These are phyloP conservation scores for Eudemis profundana DNA, from an alignment of 2,888 invertebrate genomes.

Conservation along the genomic window DNA sequence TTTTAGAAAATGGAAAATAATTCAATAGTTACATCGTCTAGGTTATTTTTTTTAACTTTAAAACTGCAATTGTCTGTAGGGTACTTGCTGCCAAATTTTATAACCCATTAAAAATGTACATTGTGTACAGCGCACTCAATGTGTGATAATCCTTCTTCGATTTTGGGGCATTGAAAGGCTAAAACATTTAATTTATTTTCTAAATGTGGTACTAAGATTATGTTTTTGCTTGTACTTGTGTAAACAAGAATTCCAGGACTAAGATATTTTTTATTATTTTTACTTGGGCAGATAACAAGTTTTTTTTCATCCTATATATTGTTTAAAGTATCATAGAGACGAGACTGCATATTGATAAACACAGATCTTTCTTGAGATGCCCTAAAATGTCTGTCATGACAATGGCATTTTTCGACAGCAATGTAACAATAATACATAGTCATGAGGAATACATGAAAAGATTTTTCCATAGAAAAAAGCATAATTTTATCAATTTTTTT, in stretches of 20 bases:
- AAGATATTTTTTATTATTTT: constrained; percentile 11
- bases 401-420: too few relatives aligned
- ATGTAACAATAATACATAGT: neutral
- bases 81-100: neutral
- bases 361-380: too few relatives aligned
- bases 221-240: constrained; percentile 32
- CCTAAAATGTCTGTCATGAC: too few relatives aligned
- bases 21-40: neutral
- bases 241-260: constrained; percentile 23
- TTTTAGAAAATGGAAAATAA: constrained; percentile 20
- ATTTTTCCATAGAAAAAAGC: neutral
- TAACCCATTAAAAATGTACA: neutral
- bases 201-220: constrained; percentile 30
- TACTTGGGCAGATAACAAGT: neutral
- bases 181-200: constrained; percentile 19
- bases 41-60: neutral
- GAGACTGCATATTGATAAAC: neutral
- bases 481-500: neutral
- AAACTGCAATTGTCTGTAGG: neutral
- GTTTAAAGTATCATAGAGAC: neutral
- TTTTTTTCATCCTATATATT: neutral
- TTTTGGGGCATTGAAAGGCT: neutral
- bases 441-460: neutral
- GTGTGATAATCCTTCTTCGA: neutral
- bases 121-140: constrained; percentile 1